Evolutionary conservation across 2,797 vertebrate genomes (phyloP).

Genomic region (Phalanger gymnotis): DNA sequence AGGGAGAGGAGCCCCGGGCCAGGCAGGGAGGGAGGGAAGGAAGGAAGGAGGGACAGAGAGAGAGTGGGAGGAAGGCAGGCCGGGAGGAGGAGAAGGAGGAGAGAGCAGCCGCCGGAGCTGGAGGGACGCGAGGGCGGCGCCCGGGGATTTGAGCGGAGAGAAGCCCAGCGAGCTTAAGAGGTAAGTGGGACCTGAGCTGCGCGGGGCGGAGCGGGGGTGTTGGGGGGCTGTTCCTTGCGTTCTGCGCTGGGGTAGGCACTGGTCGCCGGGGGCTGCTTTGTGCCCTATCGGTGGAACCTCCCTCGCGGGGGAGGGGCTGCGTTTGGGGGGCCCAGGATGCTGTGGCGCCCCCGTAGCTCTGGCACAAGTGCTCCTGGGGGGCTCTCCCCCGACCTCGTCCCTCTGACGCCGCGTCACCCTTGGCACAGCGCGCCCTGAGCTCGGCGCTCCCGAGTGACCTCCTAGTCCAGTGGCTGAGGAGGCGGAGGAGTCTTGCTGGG

Average conservation of each 20-base stretch:
- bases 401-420: not conserved
- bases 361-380: slow-evolving; percentile 18
- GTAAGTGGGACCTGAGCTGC: slow-evolving; percentile 63
- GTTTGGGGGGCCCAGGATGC: slow-evolving; percentile 19
- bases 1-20: slow-evolving; percentile 42
- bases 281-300: not conserved
- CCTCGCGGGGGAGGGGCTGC: not conserved
- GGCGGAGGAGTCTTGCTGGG: not conserved
- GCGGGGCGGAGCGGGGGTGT: not conserved
- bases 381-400: not conserved
- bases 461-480: not conserved
- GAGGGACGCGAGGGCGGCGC: slow-evolving; percentile 63
- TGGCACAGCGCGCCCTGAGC: slow-evolving; percentile 7
- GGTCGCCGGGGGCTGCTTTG: slow-evolving; percentile 3
- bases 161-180: not conserved
- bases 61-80: not conserved
- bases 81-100: slow-evolving; percentile 19
- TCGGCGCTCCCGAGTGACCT: not conserved
- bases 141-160: slow-evolving; percentile 33
- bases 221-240: slow-evolving; percentile 38
- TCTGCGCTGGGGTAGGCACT: slow-evolving; percentile 40
- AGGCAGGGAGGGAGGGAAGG: slow-evolving; percentile 9
- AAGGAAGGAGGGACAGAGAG: not conserved
- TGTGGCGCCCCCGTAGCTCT: not conserved
- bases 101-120: slow-evolving; percentile 33